phyloP scores from a whole-genome alignment of 2,888 invertebrate genomes.

The Aphidius colemani region DNA sequence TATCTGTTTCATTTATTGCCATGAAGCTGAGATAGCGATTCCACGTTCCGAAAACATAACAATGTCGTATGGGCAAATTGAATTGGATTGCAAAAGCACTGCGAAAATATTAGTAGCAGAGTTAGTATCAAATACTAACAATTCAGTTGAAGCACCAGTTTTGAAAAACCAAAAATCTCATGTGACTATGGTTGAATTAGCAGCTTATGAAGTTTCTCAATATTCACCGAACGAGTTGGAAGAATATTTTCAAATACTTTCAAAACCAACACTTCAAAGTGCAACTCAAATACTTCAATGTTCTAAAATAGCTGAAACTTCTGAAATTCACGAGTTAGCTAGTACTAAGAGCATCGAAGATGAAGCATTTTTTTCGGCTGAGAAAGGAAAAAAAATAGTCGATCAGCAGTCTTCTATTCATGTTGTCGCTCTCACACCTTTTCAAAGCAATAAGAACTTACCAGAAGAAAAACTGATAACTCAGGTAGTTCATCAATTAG shows the following conservation, averaged over 20 bases:
- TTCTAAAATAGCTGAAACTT: conserved; percentile 49
- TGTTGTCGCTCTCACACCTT: conserved; percentile 22
- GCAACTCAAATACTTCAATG: conserved; percentile 46
- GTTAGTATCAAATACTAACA: conserved; percentile 43
- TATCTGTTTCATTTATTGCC: too few species aligned
- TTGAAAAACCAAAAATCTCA: conserved; percentile 42
- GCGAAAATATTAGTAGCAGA: conserved; percentile 54
- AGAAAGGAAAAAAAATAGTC: conserved; percentile 36
- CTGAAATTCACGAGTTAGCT: conserved; percentile 40
- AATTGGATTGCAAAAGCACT: conserved; percentile 52
- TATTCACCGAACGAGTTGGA: conserved; percentile 42
- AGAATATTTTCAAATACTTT: conserved; percentile 36
- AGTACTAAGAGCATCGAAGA: conserved; percentile 32
- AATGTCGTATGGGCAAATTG: conserved; percentile 48
- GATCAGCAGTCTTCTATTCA: conserved; percentile 39
- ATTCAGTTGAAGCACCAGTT: conserved; percentile 39
- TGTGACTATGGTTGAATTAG: conserved; percentile 39
- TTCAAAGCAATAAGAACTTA: too few species aligned
- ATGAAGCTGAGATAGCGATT: background rate
- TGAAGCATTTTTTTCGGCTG: conserved; percentile 26
- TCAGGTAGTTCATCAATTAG: too few species aligned
- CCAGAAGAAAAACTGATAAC: too few species aligned
- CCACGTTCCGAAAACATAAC: conserved; percentile 39
- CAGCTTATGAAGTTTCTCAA: conserved; percentile 43
- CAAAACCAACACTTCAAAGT: conserved; percentile 41